Evolutionary conservation across 2,797 vertebrate species (phyloP), one percentile per base, ranked within the genome.

Genomic region (Atherinosoma microstoma): DNA sequence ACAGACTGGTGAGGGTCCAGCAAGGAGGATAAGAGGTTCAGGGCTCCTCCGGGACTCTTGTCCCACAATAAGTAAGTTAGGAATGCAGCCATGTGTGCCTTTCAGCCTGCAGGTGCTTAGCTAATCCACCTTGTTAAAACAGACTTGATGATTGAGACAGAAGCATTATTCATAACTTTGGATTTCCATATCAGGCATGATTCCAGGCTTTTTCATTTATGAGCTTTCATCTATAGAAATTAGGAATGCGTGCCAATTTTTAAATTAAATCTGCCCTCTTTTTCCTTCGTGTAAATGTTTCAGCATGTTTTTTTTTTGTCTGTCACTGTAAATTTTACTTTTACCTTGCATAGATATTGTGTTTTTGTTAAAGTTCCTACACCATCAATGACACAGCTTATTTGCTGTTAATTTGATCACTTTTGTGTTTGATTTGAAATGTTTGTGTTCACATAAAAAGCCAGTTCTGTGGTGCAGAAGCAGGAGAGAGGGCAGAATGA

Each of bases 81-180:
- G 68, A 83, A 74, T 78, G 82, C 81, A 83, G 81, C 70, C 64
- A 22, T 76, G 73, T 82, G 82, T 90, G 78, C 73, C 64, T 88
- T 85, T 62, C 74, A 64, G 81, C 59, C 82, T 90, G 86, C 92
- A 94, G 93, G 92, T 94, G 92, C 86, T 81, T 77, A 75, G 80
- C 88, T 97, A 96, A 98, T 98, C 96, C 94, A 93, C 94, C 95
- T 95, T 96, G 97, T 97, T 97, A 96, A 96, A 97, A 93, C 91
- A 78, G 93, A 97, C 95, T 96, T 96, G 96, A 94, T 96, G 96
- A 97, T 96, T 95, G 96, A 97, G 96, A 95, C 95, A 92, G 95
- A 96, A 95, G 94, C 96, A 97, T 99, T 97, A 98, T 97, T 98
- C 97, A 98, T 97, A 97, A 97, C 95, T 97, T 95, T 82, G 81